Percentiles rank a stretch among this genome's conserved stretches.
phyloP scores from a whole-genome alignment of 2,113 vertebrate genomes.

The Caranx melampygus region DNA sequence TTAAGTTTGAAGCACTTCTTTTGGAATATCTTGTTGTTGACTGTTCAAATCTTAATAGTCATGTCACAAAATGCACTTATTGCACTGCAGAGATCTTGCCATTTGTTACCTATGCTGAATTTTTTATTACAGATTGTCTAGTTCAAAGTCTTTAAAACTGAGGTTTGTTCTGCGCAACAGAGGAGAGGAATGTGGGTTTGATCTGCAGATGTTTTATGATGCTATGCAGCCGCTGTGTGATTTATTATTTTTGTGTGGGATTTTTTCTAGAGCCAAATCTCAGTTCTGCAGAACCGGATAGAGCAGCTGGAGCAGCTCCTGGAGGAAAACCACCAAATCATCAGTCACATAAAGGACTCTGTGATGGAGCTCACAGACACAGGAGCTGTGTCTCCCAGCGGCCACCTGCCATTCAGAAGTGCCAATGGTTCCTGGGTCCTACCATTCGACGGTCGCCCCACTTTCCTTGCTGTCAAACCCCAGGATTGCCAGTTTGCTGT shows the following conservation, averaged over 20 bases:
- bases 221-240: background rate
- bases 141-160: constrained; percentile 3
- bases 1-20: constrained; percentile 4
- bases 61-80: background rate
- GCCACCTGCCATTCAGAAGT: constrained; percentile 86
- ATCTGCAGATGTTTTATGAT: constrained; percentile 38
- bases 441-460: constrained; percentile 89
- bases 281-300: constrained; percentile 97
- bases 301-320: constrained; percentile 98
- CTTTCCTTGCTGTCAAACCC: constrained; percentile 89
- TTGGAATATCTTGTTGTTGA: background rate
- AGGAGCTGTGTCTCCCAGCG: constrained; percentile 85
- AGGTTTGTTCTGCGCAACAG: background rate
- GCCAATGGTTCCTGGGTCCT: constrained; percentile 93
- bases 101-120: background rate
- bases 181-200: background rate
- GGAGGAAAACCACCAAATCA: constrained; percentile 99
- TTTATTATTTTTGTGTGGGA: constrained; percentile 12
- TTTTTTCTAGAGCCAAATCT: constrained; percentile 93
- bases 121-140: background rate
- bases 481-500: constrained; percentile 94
- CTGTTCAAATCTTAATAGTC: background rate
- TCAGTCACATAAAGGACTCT: constrained; percentile 99
- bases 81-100: background rate
- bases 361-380: constrained; percentile 98